Base-by-base conservation (phyloP, 2,113 vertebrate genomes). In the Centropristis striata region DNA sequence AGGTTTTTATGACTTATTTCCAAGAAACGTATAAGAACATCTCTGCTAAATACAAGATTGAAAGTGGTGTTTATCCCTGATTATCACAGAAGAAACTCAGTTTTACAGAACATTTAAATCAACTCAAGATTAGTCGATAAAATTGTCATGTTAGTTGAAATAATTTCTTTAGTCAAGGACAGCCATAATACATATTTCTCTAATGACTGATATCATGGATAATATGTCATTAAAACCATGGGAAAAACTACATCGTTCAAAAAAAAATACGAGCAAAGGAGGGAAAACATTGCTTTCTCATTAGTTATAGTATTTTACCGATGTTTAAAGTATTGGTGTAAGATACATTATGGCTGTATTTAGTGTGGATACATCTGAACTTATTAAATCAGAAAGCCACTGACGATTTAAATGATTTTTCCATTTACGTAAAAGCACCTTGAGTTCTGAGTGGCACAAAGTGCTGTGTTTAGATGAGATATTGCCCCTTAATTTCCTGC, bases 361-460 rank as follows among this genome's bases (percentile, higher is more conserved):
- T 23, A 50, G 36, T 60, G 15, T 36, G 10, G 20, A 32, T 16
- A 39, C 20, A 21, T 39, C 21, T 54, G 10, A 37, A 39, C 36
- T 47, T 63, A 41, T 73, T 37, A 57, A 63, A 64, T 64, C 63
- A 14, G 47, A 54, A 63, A 8, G 36, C 12, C 11, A 46, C 21
- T 37, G 5, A 15, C 36, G 12, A 6, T 60, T 68, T 44, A 14
- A 20, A 58, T 46, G 28, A 4, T 49, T 68, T 80, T 80, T 67
- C 68, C 69, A 54, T 27, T 28, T 36, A 37, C 39, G 21, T 51
- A 55, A 59, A 82, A 80, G 20, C 44, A 27, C 20, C 12, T 25
- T 49, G 49, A 32, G 10, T 25, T 57, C 46, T 59, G 9, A 57
- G 28, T 7, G 32, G 14, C 9, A 12, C 0, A 27, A 5, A 37